A percentile compares a stretch with the other conserved stretches of the same genome.
These are phyloP conservation scores for Eidolon helvum DNA, from an alignment of 2,113 vertebrate genomes.

Conservation along the genomic window DNA sequence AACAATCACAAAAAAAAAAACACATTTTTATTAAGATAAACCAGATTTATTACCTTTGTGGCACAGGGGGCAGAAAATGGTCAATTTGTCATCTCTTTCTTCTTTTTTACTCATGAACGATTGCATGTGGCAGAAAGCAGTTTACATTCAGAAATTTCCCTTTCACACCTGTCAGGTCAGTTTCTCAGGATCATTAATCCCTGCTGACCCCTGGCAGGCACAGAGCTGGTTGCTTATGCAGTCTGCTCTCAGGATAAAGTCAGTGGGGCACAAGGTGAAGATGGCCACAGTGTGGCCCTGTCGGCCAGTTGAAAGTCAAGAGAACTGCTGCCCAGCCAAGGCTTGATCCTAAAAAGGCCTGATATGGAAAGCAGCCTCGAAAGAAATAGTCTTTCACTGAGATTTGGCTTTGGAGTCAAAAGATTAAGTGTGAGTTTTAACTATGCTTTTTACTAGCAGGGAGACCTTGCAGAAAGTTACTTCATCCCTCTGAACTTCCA, in stretches of 20 bases:
- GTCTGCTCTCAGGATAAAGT: background rate
- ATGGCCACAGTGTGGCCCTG: rapidly evolving
- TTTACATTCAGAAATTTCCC: conserved; percentile 45
- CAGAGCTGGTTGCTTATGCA: background rate
- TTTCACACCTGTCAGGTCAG: conserved; percentile 24
- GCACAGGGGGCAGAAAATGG: background rate
- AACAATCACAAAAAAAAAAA: too few relatives aligned
- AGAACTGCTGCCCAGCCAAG: background rate
- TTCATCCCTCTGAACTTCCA: background rate
- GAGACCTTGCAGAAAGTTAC: background rate
- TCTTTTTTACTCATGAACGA: background rate
- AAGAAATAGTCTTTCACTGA: background rate
- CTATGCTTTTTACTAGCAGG: background rate
- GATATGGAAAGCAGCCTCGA: background rate
- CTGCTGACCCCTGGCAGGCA: background rate
- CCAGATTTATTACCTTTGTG: conserved; percentile 13
- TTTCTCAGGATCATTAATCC: conserved; percentile 36
- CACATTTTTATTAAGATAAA: too few relatives aligned
- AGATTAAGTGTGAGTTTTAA: background rate
- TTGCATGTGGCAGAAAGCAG: background rate
- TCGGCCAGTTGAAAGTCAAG: background rate
- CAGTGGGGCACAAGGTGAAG: background rate
- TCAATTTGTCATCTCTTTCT: conserved; percentile 21
- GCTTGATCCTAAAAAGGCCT: background rate
- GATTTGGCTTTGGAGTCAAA: background rate